These are phyloP conservation scores for Psephotus haematonotus DNA, from an alignment of 2,113 vertebrate genomes.

Conservation along the genomic window DNA sequence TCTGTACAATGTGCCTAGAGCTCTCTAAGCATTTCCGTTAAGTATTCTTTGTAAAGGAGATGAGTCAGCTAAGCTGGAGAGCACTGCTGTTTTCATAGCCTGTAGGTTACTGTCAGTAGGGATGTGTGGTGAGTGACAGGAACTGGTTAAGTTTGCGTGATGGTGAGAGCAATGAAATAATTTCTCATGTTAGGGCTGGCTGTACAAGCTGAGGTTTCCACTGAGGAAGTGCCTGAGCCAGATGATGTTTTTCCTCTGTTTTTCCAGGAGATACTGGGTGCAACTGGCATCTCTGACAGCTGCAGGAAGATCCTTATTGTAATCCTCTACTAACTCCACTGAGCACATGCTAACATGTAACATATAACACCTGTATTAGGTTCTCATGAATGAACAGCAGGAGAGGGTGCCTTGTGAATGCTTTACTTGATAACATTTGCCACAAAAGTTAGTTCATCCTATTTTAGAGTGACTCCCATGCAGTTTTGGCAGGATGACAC, in stretches of 20 bases:
- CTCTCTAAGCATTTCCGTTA: conserved; percentile 33
- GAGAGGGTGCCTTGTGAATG: neutral
- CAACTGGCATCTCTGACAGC: conserved; percentile 3
- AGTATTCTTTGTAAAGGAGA: conserved; percentile 33
- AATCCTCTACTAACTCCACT: neutral
- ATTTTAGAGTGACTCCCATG: neutral
- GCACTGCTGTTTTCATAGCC: neutral
- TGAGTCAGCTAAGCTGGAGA: conserved; percentile 31
- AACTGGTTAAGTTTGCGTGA: neutral
- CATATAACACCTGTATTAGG: neutral
- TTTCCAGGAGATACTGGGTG: neutral
- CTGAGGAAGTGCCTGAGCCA: neutral
- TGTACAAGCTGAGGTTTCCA: neutral
- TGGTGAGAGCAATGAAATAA: neutral
- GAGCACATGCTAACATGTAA: neutral
- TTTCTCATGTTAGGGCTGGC: neutral
- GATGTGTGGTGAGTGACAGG: neutral
- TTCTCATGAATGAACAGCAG: neutral
- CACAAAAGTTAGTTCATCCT: neutral
- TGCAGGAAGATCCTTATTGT: neutral
- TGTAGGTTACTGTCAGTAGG: neutral
- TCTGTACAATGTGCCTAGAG: conserved; percentile 22
- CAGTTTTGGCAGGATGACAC: neutral
- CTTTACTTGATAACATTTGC: neutral
- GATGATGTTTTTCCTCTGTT: neutral